Evolutionary conservation across 2,888 invertebrate species (phyloP).

Genomic region (Hypomecis punctinalis): DNA sequence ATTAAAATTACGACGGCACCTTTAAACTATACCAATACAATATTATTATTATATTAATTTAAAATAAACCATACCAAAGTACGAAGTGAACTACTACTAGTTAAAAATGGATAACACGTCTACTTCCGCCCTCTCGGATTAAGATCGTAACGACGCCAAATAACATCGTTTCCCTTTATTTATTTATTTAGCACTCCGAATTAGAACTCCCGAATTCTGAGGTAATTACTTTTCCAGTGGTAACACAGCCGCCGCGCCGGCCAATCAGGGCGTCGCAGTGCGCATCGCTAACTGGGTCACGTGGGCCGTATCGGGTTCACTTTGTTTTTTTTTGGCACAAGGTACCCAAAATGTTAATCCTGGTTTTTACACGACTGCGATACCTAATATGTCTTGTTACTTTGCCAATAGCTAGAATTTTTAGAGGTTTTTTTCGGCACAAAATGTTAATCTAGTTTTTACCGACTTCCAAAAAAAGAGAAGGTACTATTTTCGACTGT

Average conservation of each 20-base stretch:
- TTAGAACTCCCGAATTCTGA: conserved; percentile 29
- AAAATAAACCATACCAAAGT: too few relatives aligned
- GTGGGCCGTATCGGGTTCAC: conserved; percentile 42
- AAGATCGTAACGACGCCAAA: conserved; percentile 1
- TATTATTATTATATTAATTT: too few relatives aligned
- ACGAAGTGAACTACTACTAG: not conserved
- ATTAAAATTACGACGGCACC: too few relatives aligned
- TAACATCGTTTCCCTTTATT: conserved; percentile 9
- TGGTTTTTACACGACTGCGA: too few relatives aligned
- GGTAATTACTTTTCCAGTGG: conserved; percentile 41
- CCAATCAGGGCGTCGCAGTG: conserved; percentile 62
- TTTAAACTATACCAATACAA: too few relatives aligned
- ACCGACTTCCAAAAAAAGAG: too few relatives aligned
- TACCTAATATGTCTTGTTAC: too few relatives aligned
- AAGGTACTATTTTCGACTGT: too few relatives aligned
- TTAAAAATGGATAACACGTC: not conserved
- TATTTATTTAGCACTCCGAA: conserved; percentile 25
- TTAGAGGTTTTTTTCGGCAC: too few relatives aligned
- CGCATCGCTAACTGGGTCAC: conserved; percentile 55
- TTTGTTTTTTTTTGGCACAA: conserved; percentile 11
- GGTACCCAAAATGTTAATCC: not conserved
- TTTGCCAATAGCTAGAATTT: too few relatives aligned
- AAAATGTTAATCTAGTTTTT: too few relatives aligned
- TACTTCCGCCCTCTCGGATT: not conserved
- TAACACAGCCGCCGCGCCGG: conserved; percentile 42